phyloP scores from a whole-genome alignment of 2,797 vertebrate species.

The Trachurus trachurus region DNA sequence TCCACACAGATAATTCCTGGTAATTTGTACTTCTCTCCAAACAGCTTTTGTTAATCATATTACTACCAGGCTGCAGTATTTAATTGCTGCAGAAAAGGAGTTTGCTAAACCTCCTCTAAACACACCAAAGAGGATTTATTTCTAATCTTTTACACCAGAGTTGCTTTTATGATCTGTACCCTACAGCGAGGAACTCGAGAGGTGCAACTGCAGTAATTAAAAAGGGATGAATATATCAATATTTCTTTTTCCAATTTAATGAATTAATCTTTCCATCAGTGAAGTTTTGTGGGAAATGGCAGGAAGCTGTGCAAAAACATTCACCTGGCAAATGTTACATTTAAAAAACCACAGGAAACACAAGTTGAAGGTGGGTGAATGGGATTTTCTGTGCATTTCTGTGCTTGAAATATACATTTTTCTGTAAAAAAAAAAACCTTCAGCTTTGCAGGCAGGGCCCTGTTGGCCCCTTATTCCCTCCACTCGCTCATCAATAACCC shows the following conservation, averaged over 20 bases:
- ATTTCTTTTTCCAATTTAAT: background rate
- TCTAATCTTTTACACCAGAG: background rate
- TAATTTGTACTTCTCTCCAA: slow-evolving; percentile 10
- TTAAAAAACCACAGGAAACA: background rate
- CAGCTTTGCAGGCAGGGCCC: background rate
- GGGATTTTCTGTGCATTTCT: background rate
- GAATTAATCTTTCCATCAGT: background rate
- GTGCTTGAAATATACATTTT: background rate
- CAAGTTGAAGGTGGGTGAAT: background rate
- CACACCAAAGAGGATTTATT: background rate
- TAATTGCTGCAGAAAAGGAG: slow-evolving; percentile 2
- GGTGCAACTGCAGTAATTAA: background rate
- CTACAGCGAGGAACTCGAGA: background rate
- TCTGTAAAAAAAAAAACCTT: background rate
- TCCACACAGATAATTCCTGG: background rate
- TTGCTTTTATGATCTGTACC: background rate
- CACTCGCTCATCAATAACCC: background rate
- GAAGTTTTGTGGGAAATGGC: background rate
- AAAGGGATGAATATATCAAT: background rate
- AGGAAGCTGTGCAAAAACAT: background rate
- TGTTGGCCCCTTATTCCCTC: background rate
- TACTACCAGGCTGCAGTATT: background rate
- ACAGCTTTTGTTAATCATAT: slow-evolving; percentile 6
- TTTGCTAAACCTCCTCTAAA: background rate
- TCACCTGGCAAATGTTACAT: background rate